A percentile compares a stretch with the other conserved stretches of the same genome.
Evolutionary conservation across 2,797 vertebrate species (phyloP).

Genomic region (Mormyrus proboscirostris): DNA sequence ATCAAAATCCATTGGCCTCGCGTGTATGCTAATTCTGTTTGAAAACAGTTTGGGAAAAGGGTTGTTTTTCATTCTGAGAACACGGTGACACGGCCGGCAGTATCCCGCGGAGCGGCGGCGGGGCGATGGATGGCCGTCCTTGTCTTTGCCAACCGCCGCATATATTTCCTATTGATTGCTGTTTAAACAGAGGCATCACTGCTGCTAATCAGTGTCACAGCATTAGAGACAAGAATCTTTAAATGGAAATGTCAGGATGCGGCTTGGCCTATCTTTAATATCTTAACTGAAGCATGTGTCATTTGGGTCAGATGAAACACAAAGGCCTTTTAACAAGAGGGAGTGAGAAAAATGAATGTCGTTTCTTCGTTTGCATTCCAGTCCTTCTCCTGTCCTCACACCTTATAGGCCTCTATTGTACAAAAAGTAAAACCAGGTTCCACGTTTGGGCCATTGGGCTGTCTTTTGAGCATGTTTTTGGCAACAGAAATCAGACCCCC

Average conservation of each 20-base stretch:
- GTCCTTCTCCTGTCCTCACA: neutral
- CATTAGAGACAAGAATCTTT: conserved; percentile 62
- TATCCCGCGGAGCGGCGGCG: conserved; percentile 38
- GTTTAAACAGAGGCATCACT: conserved; percentile 60
- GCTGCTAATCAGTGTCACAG: conserved; percentile 58
- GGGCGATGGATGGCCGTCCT: conserved; percentile 37
- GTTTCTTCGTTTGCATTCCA: neutral
- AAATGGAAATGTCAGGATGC: conserved; percentile 61
- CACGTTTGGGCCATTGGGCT: neutral
- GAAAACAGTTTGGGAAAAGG: conserved; percentile 40
- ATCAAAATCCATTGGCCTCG: conserved; percentile 53
- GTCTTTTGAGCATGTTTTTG: neutral
- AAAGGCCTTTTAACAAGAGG: conserved; percentile 8
- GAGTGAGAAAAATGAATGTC: conserved; percentile 1
- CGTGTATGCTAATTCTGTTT: conserved; percentile 49
- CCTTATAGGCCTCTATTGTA: neutral
- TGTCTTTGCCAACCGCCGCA: conserved; percentile 34
- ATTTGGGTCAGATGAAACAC: conserved; percentile 9
- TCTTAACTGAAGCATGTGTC: conserved; percentile 33
- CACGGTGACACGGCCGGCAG: conserved; percentile 14
- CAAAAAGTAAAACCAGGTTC: neutral
- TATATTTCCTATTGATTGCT: conserved; percentile 55
- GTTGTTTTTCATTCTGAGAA: conserved; percentile 18
- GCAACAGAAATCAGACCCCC: neutral
- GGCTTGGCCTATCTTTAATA: conserved; percentile 38